Conservation (phyloP, 1,140 invertebrate genomes). For the Drosophila malerkotliana region DNA sequence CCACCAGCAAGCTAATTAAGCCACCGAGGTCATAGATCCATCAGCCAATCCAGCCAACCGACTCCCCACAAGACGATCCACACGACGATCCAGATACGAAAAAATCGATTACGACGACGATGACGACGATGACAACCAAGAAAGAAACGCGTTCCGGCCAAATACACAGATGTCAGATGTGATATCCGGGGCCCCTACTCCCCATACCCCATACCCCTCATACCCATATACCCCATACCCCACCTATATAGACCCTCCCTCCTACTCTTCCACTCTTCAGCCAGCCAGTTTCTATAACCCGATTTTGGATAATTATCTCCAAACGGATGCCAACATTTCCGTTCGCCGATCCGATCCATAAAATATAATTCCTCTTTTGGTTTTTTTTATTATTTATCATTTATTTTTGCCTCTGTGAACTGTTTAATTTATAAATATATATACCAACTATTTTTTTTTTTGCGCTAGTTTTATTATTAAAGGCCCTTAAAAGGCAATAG, state of each 20-base stretch:
- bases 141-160: constrained; percentile 54
- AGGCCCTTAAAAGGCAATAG: constrained; percentile 72
- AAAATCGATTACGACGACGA: constrained; percentile 7
- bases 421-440: constrained; percentile 32
- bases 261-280: constrained; percentile 13
- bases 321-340: constrained; percentile 58
- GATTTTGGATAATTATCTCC: constrained; percentile 14
- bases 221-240: too few species aligned
- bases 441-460: constrained; percentile 44
- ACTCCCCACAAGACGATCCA: constrained; percentile 20
- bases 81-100: constrained; percentile 21
- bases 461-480: constrained; percentile 71
- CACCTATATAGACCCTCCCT: too few species aligned
- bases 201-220: too few species aligned
- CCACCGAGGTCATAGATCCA: constrained; percentile 84
- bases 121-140: constrained; percentile 7
- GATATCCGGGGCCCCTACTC: constrained; percentile 1
- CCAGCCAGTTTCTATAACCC: constrained; percentile 7
- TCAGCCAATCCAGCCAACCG: background rate
- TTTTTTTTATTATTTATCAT: constrained; percentile 19
- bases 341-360: constrained; percentile 51
- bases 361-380: constrained; percentile 71
- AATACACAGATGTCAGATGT: constrained; percentile 32
- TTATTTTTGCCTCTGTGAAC: constrained; percentile 30
- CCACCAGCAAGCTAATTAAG: constrained; percentile 90